Conservation (phyloP, 2,888 invertebrate genomes). For the Rotaria sp. region DNA sequence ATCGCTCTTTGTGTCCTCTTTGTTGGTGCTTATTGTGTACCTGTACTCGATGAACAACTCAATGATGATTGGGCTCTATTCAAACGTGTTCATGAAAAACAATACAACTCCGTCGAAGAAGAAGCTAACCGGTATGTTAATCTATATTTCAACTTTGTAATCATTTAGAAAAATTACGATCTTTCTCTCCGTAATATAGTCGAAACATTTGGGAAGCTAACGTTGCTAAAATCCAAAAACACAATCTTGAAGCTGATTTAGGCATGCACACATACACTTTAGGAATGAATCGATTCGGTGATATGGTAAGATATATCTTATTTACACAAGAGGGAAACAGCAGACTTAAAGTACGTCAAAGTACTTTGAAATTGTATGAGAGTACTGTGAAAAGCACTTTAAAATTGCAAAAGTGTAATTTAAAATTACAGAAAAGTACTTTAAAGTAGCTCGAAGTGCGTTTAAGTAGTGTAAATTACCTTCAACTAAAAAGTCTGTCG, state of each 20-base stretch:
- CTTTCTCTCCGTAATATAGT: slow-evolving; percentile 40
- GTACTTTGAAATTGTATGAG: too few relatives aligned
- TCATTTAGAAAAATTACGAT: neutral
- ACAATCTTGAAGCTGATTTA: slow-evolving; percentile 47
- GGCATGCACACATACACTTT: slow-evolving; percentile 46
- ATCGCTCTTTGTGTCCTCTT: neutral
- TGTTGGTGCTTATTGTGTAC: slow-evolving; percentile 2
- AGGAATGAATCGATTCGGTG: slow-evolving; percentile 47
- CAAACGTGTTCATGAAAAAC: slow-evolving; percentile 23
- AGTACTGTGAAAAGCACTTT: too few relatives aligned
- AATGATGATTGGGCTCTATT: neutral
- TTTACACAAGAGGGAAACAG: too few relatives aligned
- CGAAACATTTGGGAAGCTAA: slow-evolving; percentile 47
- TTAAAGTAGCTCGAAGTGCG: too few relatives aligned
- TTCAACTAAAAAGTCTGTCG: neutral
- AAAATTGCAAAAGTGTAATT: too few relatives aligned
- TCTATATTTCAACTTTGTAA: too few relatives aligned
- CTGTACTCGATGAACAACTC: neutral
- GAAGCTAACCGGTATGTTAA: slow-evolving; percentile 5
- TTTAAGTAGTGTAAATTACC: too few relatives aligned
- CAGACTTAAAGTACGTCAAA: too few relatives aligned
- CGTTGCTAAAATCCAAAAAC: slow-evolving; percentile 45
- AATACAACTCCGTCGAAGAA: neutral
- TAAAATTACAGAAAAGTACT: too few relatives aligned
- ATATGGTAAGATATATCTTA: slow-evolving; percentile 59